Evolutionary conservation across 53 echinoderm and acorn worm species (phyloP), one percentile per base, ranked within the genome.

Genomic region (Paracentrotus lividus): DNA sequence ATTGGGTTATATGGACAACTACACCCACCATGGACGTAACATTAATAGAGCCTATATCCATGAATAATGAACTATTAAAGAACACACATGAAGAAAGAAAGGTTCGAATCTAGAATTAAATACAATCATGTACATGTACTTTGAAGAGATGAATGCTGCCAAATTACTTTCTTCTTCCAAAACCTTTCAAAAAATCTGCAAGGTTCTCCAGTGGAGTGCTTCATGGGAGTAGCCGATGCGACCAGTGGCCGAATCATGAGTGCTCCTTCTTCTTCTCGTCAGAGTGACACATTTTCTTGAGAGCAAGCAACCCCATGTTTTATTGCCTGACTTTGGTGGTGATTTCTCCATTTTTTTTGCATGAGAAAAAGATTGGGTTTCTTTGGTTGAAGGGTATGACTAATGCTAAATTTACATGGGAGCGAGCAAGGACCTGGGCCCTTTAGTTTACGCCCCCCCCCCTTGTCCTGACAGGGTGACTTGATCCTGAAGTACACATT

Each of bases 321-420:
- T 81, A 81, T 81, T 81, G 81, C n/a, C 47, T 10, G 44, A 81
- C 47, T 26, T 81, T 81, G 47, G 44, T 81, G 44, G 81, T 47
- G 81, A 81, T 81, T 81, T 81, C 81, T 81, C 81, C 81, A 81
- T 81, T 23, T 47, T n/a, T 65, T 76, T 76, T 42, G 42, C 64
- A 76, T 42, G 76, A 81, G 9, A 12, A 81, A 81, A 49, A 81
- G 81, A 81, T 81, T 47, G 13, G 81, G 81, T 81, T 81, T 81
- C 81, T n/a, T 20, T 1, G 81, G 81, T 81, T 81, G 81, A 81
- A 81, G 86, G 56, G 86, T 54, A 27, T 86, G 86, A 86, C 55
- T 86, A 86, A 86, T 86, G 56, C 36, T 34, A 33, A 33, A 86
- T 86, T 86, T 86, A 86, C 86, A 86, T 86, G n/a, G 86, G 86